Base-by-base conservation (phyloP, 2,888 invertebrate genomes). In the Seladonia tumulorum region DNA sequence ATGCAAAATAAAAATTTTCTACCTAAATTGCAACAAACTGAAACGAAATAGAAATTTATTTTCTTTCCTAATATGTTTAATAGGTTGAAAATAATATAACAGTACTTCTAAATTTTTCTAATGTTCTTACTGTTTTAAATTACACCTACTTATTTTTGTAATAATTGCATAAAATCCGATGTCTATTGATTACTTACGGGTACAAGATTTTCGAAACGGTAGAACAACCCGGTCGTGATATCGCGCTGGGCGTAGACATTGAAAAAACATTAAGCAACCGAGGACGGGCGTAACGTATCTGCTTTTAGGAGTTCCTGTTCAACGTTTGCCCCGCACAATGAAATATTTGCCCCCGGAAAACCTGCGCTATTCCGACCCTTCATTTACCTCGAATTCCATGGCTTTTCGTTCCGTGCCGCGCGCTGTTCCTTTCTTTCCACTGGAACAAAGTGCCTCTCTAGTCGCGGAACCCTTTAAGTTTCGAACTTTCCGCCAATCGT, bases 271-370 rank as follows among this genome's bases (percentile, higher is more conserved):
- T 81, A 77, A 81, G 72, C 68, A 70, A 47, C 71, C 22, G 25
- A 35, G 14, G 60, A 22, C 49, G 18, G 12, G 12, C 2, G 7
- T 16, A 22, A 29, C 49, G n/a, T 25, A 42, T 35, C n/a, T 39
- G 42, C n/a, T 29, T 73, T 16, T n/a, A 29, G 25, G 14, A n/a
- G 14, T 39, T 63, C 18, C n/a, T 45, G 71, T 76, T 25, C 45
- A 87, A 87, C 76, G 68, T 80, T 87, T 82, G 35, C 49, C 47
- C 45, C 77, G 76, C 57, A 60, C 42, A 73, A 73, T 39, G 75
- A 66, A 82, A 76, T 70, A 63, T 60, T 49, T 47, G 45, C 12
- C 53, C 60, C 10, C 14, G 71, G 74, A 35, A 76, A 76, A 22
- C 47, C 68, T 35, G 68, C 66, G 18, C 72, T n/a, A 68, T 49